Percentiles rank a stretch among this genome's conserved stretches.
These are phyloP conservation scores for Girardinichthys multiradiatus DNA, from an alignment of 2,113 vertebrate species.

Conservation along the genomic window DNA sequence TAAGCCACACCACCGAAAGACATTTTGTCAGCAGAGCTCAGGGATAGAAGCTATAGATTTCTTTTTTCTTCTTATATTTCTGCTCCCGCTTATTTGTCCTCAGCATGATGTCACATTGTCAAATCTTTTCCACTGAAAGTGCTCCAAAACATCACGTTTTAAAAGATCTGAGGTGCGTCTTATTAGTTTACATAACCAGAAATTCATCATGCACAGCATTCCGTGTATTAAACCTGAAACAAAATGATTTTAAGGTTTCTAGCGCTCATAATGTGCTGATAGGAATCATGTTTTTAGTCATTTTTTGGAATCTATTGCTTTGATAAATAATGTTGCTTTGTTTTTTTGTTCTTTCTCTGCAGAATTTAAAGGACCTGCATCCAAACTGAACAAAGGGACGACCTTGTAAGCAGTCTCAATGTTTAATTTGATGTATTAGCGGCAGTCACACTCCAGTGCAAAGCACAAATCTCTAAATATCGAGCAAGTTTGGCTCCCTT, in stretches of 20 bases:
- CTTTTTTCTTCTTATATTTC: constrained; percentile 32
- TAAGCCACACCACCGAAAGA: constrained; percentile 76
- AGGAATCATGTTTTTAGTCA: background rate
- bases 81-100: constrained; percentile 54
- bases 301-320: background rate
- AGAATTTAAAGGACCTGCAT: background rate
- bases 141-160: constrained; percentile 37
- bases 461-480: background rate
- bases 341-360: background rate
- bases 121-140: constrained; percentile 45
- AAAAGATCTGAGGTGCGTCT: constrained; percentile 41
- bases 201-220: constrained; percentile 14
- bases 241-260: background rate
- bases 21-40: constrained; percentile 71
- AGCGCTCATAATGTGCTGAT: constrained; percentile 7
- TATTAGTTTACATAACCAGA: constrained; percentile 52
- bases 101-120: constrained; percentile 70
- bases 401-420: background rate
- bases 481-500: background rate
- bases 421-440: background rate
- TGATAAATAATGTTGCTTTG: background rate
- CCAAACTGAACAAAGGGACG: background rate
- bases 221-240: background rate
- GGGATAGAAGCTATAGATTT: constrained; percentile 56
- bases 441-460: background rate